Conservation (phyloP, 2,888 invertebrate genomes). For the Trypoxylon attenuatum region DNA sequence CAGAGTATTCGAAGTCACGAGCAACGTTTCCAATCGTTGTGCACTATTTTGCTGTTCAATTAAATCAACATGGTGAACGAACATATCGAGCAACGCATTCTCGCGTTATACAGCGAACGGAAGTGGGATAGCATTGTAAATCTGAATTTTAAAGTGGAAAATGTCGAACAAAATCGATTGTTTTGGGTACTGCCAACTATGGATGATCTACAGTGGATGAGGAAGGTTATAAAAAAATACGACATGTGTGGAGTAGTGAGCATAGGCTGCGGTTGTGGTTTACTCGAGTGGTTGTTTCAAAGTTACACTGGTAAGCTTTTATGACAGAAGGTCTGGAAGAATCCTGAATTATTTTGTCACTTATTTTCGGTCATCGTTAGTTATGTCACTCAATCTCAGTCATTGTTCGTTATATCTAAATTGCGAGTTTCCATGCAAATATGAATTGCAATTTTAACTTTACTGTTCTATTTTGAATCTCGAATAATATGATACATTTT, state of each 20-base stretch:
- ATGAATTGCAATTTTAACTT: too few species aligned
- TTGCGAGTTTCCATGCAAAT: too few species aligned
- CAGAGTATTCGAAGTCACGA: too few species aligned
- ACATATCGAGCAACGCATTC: conserved; percentile 52
- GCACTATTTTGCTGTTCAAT: too few species aligned
- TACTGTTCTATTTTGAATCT: too few species aligned
- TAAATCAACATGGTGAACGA: conserved; percentile 25
- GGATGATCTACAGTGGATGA: conserved; percentile 79
- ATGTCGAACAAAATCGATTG: conserved; percentile 77
- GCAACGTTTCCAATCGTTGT: too few species aligned
- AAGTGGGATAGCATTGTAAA: conserved; percentile 75
- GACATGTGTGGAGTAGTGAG: conserved; percentile 78
- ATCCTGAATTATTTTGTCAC: too few species aligned
- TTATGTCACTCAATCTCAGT: too few species aligned
- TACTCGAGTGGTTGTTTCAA: conserved; percentile 87
- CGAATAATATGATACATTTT: too few species aligned
- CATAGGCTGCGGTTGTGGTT: conserved; percentile 87
- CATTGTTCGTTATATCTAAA: too few species aligned
- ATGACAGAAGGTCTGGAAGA: not conserved
- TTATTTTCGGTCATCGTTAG: too few species aligned
- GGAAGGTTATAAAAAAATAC: conserved; percentile 73
- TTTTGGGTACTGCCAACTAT: conserved; percentile 86
- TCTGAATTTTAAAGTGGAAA: conserved; percentile 56
- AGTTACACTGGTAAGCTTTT: conserved; percentile 78
- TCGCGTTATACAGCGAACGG: conserved; percentile 48